A percentile compares a stretch with the other conserved stretches of the same genome.
Evolutionary conservation across 2,797 vertebrate species (phyloP).

Genomic region (Arremon brunneinucha): DNA sequence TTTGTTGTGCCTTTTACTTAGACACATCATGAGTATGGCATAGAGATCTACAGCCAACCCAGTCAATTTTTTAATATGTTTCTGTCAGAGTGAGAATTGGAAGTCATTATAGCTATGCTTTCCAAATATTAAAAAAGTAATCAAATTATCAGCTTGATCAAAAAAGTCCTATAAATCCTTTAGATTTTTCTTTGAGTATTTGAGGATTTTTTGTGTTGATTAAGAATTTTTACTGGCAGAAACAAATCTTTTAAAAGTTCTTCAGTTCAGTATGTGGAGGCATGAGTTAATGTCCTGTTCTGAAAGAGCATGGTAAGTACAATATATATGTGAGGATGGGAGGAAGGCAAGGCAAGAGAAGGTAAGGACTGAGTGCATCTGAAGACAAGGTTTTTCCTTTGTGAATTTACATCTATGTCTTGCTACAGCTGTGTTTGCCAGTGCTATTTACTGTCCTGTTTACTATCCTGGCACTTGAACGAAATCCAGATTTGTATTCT

Average conservation of each 20-base stretch:
- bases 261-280: background rate
- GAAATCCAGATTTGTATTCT: background rate
- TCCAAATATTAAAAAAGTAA: background rate
- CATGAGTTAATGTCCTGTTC: background rate
- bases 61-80: background rate
- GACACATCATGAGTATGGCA: background rate
- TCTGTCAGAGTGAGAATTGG: background rate
- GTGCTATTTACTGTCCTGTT: background rate
- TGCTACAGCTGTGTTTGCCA: background rate
- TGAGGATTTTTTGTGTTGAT: background rate
- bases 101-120: background rate
- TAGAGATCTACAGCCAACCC: background rate
- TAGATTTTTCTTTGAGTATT: background rate
- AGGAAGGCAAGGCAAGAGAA: background rate
- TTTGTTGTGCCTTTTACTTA: background rate
- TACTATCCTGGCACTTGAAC: background rate
- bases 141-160: background rate
- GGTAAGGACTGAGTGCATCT: background rate
- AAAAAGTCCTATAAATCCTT: background rate
- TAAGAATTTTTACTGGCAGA: background rate
- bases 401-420: background rate
- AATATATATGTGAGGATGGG: background rate
- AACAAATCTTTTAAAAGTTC: background rate
- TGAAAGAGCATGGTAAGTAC: background rate
- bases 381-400: background rate